Percentiles rank a stretch among this genome's conserved stretches.
Conservation (phyloP, 2,113 vertebrate species). For the Microtus ochrogaster region DNA sequence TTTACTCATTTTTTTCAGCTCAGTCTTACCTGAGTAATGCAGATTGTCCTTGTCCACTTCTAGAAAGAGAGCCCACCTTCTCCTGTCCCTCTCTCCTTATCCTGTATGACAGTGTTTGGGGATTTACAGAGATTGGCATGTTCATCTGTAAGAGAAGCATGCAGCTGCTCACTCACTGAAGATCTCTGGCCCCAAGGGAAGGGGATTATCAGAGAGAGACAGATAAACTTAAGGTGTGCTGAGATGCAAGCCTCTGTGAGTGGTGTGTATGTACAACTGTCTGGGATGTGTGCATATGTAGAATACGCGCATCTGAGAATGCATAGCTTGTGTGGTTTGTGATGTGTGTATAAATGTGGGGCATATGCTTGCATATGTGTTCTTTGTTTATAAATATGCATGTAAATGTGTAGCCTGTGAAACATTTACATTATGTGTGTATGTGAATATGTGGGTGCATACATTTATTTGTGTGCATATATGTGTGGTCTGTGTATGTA, state of each 20-base stretch:
- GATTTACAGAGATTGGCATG: neutral
- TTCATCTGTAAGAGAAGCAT: neutral
- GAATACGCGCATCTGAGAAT: neutral
- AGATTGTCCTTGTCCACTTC: too few species aligned
- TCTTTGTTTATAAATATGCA: neutral
- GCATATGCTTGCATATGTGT: neutral
- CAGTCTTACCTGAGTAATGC: neutral
- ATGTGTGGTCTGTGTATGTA: neutral
- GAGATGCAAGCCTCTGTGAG: neutral
- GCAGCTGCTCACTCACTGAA: neutral
- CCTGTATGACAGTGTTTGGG: neutral
- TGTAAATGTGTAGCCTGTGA: neutral
- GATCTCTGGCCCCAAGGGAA: neutral
- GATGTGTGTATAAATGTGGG: neutral
- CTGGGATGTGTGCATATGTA: accelerated
- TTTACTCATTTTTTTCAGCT: neutral
- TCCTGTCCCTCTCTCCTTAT: accelerated
- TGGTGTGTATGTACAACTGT: neutral
- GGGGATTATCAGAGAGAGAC: neutral
- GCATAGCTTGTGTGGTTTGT: neutral
- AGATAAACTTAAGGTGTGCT: neutral
- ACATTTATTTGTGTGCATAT: neutral
- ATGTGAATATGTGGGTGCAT: neutral
- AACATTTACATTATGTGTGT: neutral
- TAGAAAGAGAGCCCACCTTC: neutral